Base-by-base conservation (phyloP, 1,140 invertebrate genomes). In the Drosophila bocki region DNA sequence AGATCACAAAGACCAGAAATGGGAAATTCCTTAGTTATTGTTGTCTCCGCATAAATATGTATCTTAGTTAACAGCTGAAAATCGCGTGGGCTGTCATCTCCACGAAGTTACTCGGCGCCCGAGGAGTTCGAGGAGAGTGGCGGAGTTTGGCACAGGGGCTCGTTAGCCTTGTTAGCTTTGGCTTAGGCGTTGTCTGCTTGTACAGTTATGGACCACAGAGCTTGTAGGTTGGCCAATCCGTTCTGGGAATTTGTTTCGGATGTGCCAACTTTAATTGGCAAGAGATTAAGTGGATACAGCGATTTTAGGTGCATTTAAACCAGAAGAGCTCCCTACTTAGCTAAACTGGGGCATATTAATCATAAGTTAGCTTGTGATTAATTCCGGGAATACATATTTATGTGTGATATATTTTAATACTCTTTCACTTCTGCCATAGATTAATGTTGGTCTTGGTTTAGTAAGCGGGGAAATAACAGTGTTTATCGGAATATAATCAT, bases 21-120 rank as follows among this genome's bases (percentile, higher is more conserved):
- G 64, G 84, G 84, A 87, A 87, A 90, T 90, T 90, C 85, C 81
- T 87, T 51, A 64, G 45, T 76, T 67, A 71, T 86, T 74, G 70
- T 74, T 74, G 70, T 26, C 68, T 50, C 54, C 53, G 54, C 68
- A 85, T 81, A 77, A 85, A 85, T 85, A 84, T 85, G 77, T 77
- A 84, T 84, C 71, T 80, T 78, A 64, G 64, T 71, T 85, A 71
- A 64, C 39, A 58, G 60, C 70, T 78, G 53, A 71, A 78, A 53
- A 65, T 77, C 63, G 63, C 61, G 79, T 75, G 75, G 75, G 75
- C 12, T 59, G 65, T 41, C 53, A 54, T 33, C 57, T 42, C 35
- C 35, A 26, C 60, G 19, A 17, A 39, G 58, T 22, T 17, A 17
- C 53, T 33, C 59, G 58, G 50, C 33, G 48, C 54, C 32, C 5